Evolutionary conservation across 2,113 vertebrate genomes (phyloP).

Genomic region (Pleuronectes platessa): DNA sequence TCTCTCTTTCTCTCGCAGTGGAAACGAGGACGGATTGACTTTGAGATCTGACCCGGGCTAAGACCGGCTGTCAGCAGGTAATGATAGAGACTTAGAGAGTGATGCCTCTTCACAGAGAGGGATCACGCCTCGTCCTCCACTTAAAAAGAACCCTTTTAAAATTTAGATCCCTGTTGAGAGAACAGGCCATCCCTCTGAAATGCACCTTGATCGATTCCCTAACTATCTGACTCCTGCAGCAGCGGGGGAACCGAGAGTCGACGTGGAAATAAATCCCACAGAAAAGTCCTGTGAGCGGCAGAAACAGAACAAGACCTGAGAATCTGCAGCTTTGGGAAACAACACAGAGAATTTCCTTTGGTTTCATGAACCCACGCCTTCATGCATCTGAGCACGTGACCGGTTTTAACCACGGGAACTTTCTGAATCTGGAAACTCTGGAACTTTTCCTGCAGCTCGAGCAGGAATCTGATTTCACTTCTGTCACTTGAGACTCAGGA

Average conservation of each 20-base stretch:
- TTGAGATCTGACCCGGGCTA: conserved; percentile 64
- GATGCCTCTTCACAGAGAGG: conserved; percentile 59
- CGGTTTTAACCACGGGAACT: not conserved
- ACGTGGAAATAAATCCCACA: conserved; percentile 29
- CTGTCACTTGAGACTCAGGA: too few species aligned
- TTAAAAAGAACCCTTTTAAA: conserved; percentile 73
- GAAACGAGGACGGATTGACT: conserved; percentile 69
- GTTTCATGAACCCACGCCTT: not conserved
- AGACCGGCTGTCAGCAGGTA: conserved; percentile 70
- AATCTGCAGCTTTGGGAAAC: not conserved
- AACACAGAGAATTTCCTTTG: not conserved
- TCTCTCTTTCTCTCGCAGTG: conserved; percentile 73
- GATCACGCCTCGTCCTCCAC: conserved; percentile 62
- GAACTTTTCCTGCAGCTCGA: not conserved
- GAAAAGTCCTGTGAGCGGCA: conserved; percentile 3
- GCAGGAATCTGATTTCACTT: not conserved
- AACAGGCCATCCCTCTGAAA: conserved; percentile 55
- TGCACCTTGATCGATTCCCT: conserved; percentile 63
- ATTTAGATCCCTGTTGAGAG: conserved; percentile 68
- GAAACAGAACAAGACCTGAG: too few species aligned
- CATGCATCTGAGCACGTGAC: not conserved
- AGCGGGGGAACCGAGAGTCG: conserved; percentile 21
- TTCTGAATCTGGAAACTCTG: too few species aligned
- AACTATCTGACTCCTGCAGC: conserved; percentile 43
- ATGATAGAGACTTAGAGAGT: conserved; percentile 69